Evolutionary conservation across 1,140 invertebrate species (phyloP).

Genomic region (Zaprionus lachaisei): DNA sequence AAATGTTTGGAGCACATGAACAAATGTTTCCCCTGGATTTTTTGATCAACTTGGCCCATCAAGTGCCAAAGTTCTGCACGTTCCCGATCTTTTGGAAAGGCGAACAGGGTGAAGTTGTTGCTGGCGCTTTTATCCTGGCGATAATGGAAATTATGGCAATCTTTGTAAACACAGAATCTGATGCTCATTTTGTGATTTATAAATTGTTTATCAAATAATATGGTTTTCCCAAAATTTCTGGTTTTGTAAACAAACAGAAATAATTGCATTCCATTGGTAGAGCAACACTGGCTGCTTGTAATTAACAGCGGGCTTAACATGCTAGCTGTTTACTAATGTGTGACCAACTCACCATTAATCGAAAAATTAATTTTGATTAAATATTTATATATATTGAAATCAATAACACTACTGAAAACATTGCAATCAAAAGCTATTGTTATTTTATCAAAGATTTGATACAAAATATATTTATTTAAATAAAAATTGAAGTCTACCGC

Average conservation of each 20-base stretch:
- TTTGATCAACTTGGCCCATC: constrained; percentile 52
- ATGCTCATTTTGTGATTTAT: constrained; percentile 39
- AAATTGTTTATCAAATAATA: constrained; percentile 5
- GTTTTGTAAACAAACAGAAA: not conserved
- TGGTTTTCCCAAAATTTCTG: not conserved
- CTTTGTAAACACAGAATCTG: constrained; percentile 64
- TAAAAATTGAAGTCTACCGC: no score
- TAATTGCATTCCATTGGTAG: no score
- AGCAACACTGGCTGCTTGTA: not conserved
- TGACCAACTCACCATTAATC: not conserved
- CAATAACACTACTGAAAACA: not conserved
- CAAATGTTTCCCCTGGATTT: constrained; percentile 42
- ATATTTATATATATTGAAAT: not conserved
- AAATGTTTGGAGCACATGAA: constrained; percentile 77
- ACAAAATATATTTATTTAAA: no score
- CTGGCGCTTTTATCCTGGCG: constrained; percentile 7
- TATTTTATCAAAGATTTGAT: no score
- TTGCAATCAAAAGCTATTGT: no score
- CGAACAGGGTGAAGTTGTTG: constrained; percentile 54
- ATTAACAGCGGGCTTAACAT: not conserved
- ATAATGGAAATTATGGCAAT: constrained; percentile 58
- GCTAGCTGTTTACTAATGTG: not conserved
- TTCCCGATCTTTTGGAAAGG: constrained; percentile 64
- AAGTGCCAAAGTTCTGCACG: constrained; percentile 58
- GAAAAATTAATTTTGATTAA: not conserved